Percentiles rank a stretch among this genome's conserved stretches.
These are phyloP conservation scores for Microplitis mediator DNA, from an alignment of 1,140 invertebrate species.

Conservation along the genomic window DNA sequence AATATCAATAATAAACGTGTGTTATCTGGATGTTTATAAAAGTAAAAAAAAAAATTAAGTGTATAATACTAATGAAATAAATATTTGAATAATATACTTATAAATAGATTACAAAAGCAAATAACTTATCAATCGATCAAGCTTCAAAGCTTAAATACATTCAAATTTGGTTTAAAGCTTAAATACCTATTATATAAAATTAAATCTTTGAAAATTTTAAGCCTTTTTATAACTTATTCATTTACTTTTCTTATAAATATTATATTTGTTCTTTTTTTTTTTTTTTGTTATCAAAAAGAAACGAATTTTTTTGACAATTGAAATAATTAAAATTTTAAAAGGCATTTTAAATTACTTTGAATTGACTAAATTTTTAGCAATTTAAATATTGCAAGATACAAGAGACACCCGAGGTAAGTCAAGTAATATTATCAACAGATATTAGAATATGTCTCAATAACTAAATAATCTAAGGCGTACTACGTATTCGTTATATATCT, in stretches of 20 bases:
- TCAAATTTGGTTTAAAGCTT: slow-evolving; percentile 1
- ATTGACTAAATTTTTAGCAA: slow-evolving; percentile 3
- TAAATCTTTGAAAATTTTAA: background rate
- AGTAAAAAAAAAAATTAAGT: background rate
- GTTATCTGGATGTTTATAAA: too few species aligned
- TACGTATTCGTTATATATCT: background rate
- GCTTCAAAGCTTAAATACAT: background rate
- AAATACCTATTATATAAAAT: background rate
- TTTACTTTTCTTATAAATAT: background rate
- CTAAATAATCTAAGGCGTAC: background rate
- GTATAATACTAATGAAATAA: background rate
- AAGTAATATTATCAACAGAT: background rate
- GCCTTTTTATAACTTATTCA: background rate
- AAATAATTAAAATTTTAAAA: background rate
- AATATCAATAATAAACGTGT: background rate
- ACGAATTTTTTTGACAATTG: too few species aligned
- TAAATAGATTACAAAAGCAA: background rate
- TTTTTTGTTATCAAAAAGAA: background rate
- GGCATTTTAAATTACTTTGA: background rate
- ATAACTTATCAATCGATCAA: background rate
- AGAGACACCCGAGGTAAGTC: background rate
- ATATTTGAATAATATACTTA: background rate
- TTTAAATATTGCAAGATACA: background rate
- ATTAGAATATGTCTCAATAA: background rate
- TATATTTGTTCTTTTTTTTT: too few species aligned